Conservation (phyloP, 92 coral and sea anemone species). For the Siderastrea radians region DNA sequence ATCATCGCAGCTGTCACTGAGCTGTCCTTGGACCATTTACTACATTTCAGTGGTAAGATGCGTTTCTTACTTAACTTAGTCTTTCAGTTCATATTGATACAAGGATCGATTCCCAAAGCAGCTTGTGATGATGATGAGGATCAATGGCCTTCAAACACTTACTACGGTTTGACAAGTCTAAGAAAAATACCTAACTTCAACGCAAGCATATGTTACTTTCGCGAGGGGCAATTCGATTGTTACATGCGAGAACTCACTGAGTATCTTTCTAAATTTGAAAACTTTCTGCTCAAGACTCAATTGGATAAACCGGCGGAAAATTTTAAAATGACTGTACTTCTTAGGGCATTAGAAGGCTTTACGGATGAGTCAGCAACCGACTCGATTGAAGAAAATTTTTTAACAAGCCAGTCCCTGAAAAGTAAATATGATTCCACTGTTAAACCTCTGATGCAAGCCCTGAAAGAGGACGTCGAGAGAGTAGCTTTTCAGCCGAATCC, state of each 20-base stretch:
- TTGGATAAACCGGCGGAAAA: constrained; percentile 5
- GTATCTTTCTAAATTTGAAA: constrained; percentile 18
- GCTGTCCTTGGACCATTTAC: not conserved
- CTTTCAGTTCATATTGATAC: constrained; percentile 2
- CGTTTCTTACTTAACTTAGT: not conserved
- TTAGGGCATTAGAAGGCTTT: not conserved
- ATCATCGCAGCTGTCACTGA: not conserved
- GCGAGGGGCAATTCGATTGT: constrained; percentile 15
- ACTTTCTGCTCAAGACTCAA: constrained; percentile 10
- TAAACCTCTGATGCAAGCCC: constrained; percentile 12
- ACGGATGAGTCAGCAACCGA: not conserved
- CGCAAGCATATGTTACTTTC: not conserved
- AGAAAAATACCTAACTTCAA: not conserved
- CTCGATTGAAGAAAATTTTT: not conserved
- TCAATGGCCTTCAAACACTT: constrained; percentile 5
- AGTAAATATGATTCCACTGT: constrained; percentile 17
- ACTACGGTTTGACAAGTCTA: not conserved
- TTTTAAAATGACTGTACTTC: not conserved
- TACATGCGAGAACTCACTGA: constrained; percentile 10
- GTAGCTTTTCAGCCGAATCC: not conserved
- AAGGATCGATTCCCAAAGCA: constrained; percentile 18
- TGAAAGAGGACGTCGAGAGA: constrained; percentile 17
- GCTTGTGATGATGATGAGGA: constrained; percentile 8
- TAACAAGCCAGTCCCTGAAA: not conserved
- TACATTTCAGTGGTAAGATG: constrained; percentile 11